Base-by-base conservation (phyloP, 2,797 vertebrate genomes). In the Psittacula echo region DNA sequence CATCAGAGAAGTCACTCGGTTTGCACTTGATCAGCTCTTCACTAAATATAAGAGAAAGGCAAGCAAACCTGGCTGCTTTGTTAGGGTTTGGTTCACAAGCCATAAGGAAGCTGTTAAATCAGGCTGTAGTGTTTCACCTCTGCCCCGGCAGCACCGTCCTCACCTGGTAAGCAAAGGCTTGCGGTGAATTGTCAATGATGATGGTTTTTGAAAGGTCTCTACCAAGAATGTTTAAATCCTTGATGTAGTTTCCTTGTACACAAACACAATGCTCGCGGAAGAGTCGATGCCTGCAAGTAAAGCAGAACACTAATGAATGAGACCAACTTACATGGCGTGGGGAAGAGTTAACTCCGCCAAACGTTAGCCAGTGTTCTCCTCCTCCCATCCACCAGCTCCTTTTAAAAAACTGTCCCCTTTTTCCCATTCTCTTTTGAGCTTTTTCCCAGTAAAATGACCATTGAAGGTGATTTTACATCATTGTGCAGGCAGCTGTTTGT, bases 91-190 rank as follows among this genome's bases (percentile, higher is more conserved):
- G 3, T 41, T 37, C 22, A 30, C 61, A 32, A 53, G 32, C 13
- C 42, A 14, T 11, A 24, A 17, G 11, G 4, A 8, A 41, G 56
- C 29, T 44, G 47, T 47, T 30, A 21, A 37, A 39, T 9, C 15
- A 39, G 11, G 42, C 10, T 0, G 47, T 1, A 4, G 8, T 1
- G 7, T 20, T 64, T 26, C 20, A 3, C 58, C 34, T 60, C 58
- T 60, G 23, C 23, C 58, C 0, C 7, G 4, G 34, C 58, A 37
- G 70, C 75, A 56, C 50, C 7, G 2, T 34, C 90, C 97, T 97
- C 93, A 99, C 99, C 99, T 99, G 99, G 97, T 99, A 99, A 64
- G 99, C 99, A 98, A 99, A 99, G 98, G 99, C 99, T 98, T 99
- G 99, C 26, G 99, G 99, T 98, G 99, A 99, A 98, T 99, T 99